phyloP scores from a whole-genome alignment of 2,888 invertebrate genomes.

The Chromoteleia sp. region DNA sequence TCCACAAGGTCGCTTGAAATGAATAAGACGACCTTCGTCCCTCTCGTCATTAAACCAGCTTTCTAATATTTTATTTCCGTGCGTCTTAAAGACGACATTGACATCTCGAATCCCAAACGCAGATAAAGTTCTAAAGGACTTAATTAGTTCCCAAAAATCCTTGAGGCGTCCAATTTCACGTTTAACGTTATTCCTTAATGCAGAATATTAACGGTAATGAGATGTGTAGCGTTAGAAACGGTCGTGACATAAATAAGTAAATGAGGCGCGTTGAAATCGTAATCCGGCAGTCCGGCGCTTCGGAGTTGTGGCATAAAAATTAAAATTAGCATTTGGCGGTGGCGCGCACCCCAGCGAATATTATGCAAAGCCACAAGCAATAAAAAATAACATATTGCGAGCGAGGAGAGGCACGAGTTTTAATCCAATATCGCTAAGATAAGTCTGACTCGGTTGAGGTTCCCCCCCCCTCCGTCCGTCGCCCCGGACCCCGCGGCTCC shows the following conservation, averaged over 20 bases:
- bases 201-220: conserved; percentile 66
- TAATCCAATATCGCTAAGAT: conserved; percentile 85
- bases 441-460: conserved; percentile 77
- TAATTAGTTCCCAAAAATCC: conserved; percentile 63
- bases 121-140: conserved; percentile 49
- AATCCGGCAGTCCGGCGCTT: conserved; percentile 74
- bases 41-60: background rate
- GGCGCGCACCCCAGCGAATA: conserved; percentile 76
- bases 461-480: conserved; percentile 64
- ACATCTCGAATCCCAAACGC: conserved; percentile 21
- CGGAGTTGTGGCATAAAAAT: conserved; percentile 80
- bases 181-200: conserved; percentile 57
- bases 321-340: conserved; percentile 82
- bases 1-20: too few relatives aligned
- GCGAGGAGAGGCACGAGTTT: conserved; percentile 84
- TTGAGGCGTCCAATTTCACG: conserved; percentile 47
- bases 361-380: conserved; percentile 85
- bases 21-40: conserved; percentile 4
- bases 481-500: conserved; percentile 48
- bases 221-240: conserved; percentile 67
- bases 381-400: conserved; percentile 85
- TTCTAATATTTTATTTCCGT: conserved; percentile 3
- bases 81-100: conserved; percentile 13
- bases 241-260: conserved; percentile 76
- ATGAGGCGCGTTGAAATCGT: conserved; percentile 77